Percentiles rank a stretch among this genome's conserved stretches.
Evolutionary conservation across 53 echinoderm and acorn worm species (phyloP).

Genomic region (Patiria pectinifera): DNA sequence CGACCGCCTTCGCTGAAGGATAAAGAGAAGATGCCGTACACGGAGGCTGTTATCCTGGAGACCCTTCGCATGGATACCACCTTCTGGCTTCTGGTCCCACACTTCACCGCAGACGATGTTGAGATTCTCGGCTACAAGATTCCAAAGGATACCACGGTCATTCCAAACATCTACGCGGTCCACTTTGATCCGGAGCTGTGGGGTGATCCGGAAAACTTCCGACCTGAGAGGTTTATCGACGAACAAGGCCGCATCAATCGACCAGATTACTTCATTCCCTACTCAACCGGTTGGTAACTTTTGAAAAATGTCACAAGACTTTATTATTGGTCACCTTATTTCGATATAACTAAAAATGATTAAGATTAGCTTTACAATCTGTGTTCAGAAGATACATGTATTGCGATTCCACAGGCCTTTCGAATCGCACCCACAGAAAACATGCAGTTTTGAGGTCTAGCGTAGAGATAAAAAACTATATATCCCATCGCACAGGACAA

Average conservation of each 20-base stretch:
- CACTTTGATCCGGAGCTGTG: slow-evolving; percentile 60
- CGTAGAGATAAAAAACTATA: too few relatives aligned
- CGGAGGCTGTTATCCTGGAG: slow-evolving; percentile 54
- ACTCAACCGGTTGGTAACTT: slow-evolving; percentile 28
- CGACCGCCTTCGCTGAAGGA: slow-evolving; percentile 44
- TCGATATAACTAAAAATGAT: too few relatives aligned
- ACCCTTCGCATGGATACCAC: slow-evolving; percentile 42
- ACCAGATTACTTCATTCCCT: slow-evolving; percentile 51
- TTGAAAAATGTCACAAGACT: too few relatives aligned
- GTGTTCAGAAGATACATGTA: too few relatives aligned
- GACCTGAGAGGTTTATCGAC: slow-evolving; percentile 54
- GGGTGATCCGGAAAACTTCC: slow-evolving; percentile 57
- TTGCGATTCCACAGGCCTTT: too few relatives aligned
- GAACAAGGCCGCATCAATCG: not conserved
- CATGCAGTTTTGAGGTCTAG: too few relatives aligned
- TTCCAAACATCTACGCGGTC: slow-evolving; percentile 45
- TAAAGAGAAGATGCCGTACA: slow-evolving; percentile 53
- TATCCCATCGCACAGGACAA: too few relatives aligned
- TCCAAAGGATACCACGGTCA: slow-evolving; percentile 35
- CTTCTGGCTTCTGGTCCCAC: slow-evolving; percentile 31
- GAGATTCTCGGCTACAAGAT: slow-evolving; percentile 38
- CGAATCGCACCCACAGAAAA: too few relatives aligned
- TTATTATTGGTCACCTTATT: too few relatives aligned
- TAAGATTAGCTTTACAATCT: too few relatives aligned
- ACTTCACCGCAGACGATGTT: slow-evolving; percentile 38